These are phyloP conservation scores for Pyrgilauda ruficollis DNA, from an alignment of 2,113 vertebrate species.

Conservation along the genomic window DNA sequence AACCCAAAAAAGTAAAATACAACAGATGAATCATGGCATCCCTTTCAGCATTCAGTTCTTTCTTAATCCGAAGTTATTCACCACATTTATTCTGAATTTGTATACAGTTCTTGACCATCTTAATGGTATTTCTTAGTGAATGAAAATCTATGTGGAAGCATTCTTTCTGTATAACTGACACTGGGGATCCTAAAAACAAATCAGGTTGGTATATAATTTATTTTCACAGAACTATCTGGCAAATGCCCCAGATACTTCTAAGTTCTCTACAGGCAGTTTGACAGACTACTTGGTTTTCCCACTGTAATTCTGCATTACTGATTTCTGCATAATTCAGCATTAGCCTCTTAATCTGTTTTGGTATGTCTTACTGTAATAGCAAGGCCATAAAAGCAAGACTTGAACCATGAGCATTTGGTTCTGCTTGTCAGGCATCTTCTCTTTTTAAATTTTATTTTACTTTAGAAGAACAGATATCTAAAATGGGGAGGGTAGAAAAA, in stretches of 20 bases:
- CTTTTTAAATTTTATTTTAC: not conserved
- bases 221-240: not conserved
- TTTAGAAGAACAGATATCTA: not conserved
- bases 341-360: constrained; percentile 40
- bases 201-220: not conserved
- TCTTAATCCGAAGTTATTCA: not conserved
- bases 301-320: constrained; percentile 4
- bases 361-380: constrained; percentile 2
- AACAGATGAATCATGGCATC: not conserved
- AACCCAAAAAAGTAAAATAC: not conserved
- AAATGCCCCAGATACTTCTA: constrained; percentile 40
- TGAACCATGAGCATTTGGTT: not conserved
- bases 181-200: not conserved
- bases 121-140: not conserved
- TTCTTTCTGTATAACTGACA: not conserved
- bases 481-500: not conserved
- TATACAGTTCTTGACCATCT: not conserved
- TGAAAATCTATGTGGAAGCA: not conserved
- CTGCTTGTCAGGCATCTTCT: not conserved
- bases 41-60: not conserved
- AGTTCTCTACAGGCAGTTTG: constrained; percentile 28
- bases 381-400: not conserved
- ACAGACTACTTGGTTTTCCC: constrained; percentile 33
- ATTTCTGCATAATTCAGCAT: constrained; percentile 53
- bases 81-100: not conserved